These are phyloP conservation scores for Sturnus vulgaris DNA, from an alignment of 2,113 vertebrate species.

Conservation along the genomic window DNA sequence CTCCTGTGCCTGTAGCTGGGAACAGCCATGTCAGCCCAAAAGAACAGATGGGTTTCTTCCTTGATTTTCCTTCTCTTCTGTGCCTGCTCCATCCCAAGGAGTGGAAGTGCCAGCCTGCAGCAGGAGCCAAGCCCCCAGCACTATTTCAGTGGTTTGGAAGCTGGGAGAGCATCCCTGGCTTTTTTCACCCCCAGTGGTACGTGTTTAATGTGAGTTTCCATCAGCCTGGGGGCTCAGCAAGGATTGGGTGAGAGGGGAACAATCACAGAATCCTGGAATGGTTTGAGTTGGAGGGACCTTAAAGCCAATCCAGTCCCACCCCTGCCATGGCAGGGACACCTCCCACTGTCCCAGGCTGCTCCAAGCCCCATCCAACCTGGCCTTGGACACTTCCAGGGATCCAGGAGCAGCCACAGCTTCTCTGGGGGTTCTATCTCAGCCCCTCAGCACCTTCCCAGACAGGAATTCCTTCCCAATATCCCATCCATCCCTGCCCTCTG, in stretches of 20 bases:
- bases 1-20: not conserved
- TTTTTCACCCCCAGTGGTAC: not conserved
- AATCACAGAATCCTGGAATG: not conserved
- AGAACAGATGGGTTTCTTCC: not conserved
- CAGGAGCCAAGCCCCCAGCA: conserved; percentile 20
- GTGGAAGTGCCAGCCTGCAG: not conserved
- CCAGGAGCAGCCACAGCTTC: not conserved
- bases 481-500: not conserved
- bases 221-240: not conserved
- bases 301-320: not conserved
- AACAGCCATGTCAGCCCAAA: not conserved
- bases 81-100: not conserved
- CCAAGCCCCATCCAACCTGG: fast-evolving
- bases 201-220: not conserved
- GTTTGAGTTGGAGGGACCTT: not conserved
- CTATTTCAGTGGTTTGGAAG: conserved; percentile 28
- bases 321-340: no score
- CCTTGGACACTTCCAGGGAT: not conserved
- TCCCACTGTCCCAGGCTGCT: fast-evolving
- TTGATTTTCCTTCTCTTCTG: conserved; percentile 17
- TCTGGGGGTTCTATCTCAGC: not conserved
- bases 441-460: fast-evolving
- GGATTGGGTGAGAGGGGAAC: not conserved
- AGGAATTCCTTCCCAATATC: not conserved
- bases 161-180: conserved; percentile 32